Conservation (phyloP, 2,888 invertebrate genomes). For the Apamea sordens region DNA sequence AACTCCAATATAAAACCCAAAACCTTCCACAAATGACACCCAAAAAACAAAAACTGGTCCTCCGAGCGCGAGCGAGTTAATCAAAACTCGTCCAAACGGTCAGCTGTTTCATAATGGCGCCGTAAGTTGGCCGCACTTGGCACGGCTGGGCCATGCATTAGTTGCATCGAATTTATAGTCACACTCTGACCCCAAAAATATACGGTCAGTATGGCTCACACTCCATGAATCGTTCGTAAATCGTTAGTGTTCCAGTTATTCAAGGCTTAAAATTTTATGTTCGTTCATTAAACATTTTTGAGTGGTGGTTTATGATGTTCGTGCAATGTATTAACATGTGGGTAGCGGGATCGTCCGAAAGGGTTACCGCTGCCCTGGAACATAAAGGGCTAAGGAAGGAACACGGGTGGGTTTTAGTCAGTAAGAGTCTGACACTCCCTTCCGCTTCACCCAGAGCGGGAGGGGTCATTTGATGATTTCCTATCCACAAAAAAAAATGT, state of each 20-base stretch:
- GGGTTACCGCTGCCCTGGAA: too few relatives aligned
- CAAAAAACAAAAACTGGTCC: constrained; percentile 28
- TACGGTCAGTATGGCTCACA: constrained; percentile 64
- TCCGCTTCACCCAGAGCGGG: too few relatives aligned
- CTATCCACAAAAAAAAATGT: too few relatives aligned
- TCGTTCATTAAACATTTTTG: neutral
- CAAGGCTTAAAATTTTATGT: constrained; percentile 5
- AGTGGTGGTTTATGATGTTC: neutral
- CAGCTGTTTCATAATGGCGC: constrained; percentile 54
- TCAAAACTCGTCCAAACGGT: constrained; percentile 50
- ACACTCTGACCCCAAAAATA: constrained; percentile 71
- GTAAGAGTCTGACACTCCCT: too few relatives aligned
- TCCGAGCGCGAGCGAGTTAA: constrained; percentile 15
- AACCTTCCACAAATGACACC: neutral
- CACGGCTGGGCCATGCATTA: constrained; percentile 65
- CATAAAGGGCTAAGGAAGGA: too few relatives aligned
- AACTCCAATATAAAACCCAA: neutral
- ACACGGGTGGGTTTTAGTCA: too few relatives aligned
- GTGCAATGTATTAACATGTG: neutral
- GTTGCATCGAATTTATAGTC: constrained; percentile 72
- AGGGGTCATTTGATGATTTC: too few relatives aligned
- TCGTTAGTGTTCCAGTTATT: constrained; percentile 35
- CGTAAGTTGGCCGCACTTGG: constrained; percentile 54
- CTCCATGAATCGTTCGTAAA: constrained; percentile 64
- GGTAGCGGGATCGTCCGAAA: too few relatives aligned